Evolutionary conservation across 92 coral and sea anemone genomes (phyloP).

Genomic region (Pocillopora grandis): DNA sequence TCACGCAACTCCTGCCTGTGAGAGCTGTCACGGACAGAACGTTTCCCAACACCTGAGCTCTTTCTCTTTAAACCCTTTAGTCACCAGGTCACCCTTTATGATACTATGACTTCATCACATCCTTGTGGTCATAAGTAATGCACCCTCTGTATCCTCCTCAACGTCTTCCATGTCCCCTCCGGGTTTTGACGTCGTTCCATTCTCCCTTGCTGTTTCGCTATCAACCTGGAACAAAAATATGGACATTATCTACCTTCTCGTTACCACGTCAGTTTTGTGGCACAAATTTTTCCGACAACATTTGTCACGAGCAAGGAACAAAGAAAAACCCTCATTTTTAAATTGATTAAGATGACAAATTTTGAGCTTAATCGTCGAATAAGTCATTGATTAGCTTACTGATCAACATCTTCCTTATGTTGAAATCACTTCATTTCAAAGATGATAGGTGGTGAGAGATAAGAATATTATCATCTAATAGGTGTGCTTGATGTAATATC

Average conservation of each 20-base stretch:
- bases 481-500: not conserved
- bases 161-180: not conserved
- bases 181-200: not conserved
- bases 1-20: not conserved
- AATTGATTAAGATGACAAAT: too few species aligned
- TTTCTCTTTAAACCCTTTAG: not conserved
- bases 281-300: too few species aligned
- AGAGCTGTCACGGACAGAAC: not conserved
- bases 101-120: not conserved
- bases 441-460: not conserved
- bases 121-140: conserved; percentile 19
- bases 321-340: too few species aligned
- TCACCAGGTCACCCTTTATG: too few species aligned
- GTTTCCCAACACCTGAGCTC: not conserved
- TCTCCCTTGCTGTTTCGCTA: not conserved
- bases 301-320: too few species aligned
- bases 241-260: not conserved
- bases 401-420: not conserved
- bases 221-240: conserved; percentile 14
- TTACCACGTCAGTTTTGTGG: not conserved
- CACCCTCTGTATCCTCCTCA: not conserved
- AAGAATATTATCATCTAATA: not conserved
- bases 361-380: too few species aligned
- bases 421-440: not conserved
- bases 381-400: not conserved